These are phyloP conservation scores for Dysidea cf. avara DNA, from an alignment of 37 sponge, comb jelly and placozoan genomes.

Conservation along the genomic window DNA sequence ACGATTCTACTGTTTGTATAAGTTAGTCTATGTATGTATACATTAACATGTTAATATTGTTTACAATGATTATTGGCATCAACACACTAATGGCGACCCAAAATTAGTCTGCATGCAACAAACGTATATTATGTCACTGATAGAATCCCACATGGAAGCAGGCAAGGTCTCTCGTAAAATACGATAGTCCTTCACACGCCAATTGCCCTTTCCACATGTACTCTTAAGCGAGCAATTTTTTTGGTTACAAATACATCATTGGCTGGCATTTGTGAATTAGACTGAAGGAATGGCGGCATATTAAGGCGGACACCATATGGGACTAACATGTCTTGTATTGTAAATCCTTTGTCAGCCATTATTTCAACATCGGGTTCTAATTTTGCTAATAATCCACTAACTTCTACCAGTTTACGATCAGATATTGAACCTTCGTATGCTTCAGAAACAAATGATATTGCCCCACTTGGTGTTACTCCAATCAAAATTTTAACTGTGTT, in stretches of 20 bases:
- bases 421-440: constrained; percentile 46
- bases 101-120: constrained; percentile 26
- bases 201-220: constrained; percentile 38
- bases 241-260: no score
- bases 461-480: constrained; percentile 51
- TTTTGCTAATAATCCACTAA: constrained; percentile 45
- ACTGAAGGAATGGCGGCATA: constrained; percentile 23
- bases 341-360: constrained; percentile 64
- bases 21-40: no score
- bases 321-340: constrained; percentile 16
- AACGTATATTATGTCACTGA: constrained; percentile 28
- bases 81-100: constrained; percentile 9
- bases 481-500: constrained; percentile 53
- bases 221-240: constrained; percentile 18
- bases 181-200: constrained; percentile 24
- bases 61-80: no score
- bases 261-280: neutral
- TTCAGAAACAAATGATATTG: constrained; percentile 47
- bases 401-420: constrained; percentile 31
- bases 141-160: constrained; percentile 6
- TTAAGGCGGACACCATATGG: constrained; percentile 21
- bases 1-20: no score
- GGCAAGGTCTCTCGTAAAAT: constrained; percentile 13
- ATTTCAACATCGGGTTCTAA: no score
- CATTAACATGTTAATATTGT: no score